phyloP scores from a whole-genome alignment of 2,888 invertebrate genomes.

The Mesorhabditis spiculigera region DNA sequence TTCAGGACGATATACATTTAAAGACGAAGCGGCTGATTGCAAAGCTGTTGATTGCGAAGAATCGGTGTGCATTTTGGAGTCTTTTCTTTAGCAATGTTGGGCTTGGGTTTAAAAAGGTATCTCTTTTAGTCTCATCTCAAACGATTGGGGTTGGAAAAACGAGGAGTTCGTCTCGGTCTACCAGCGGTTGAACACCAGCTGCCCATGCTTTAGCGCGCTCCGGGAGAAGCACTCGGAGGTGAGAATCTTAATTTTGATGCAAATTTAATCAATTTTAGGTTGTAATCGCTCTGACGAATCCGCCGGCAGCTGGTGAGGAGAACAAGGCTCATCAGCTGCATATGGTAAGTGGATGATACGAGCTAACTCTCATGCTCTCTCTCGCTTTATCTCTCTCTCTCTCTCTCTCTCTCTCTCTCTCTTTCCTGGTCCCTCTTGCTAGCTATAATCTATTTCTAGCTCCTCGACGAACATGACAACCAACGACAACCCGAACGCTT shows the following conservation, averaged over 20 bases:
- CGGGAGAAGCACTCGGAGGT: slow-evolving; percentile 7
- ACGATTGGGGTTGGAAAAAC: slow-evolving; percentile 50
- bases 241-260: too few species aligned
- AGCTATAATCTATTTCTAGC: too few species aligned
- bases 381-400: too few species aligned
- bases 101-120: too few species aligned
- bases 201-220: slow-evolving; percentile 32
- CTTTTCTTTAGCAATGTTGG: too few species aligned
- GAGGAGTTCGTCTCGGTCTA: slow-evolving; percentile 43
- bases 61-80: too few species aligned
- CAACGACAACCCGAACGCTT: slow-evolving; percentile 22
- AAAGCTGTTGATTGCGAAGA: slow-evolving; percentile 32
- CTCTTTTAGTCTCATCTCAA: slow-evolving; percentile 19
- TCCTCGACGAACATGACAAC: slow-evolving; percentile 21
- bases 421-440: too few species aligned
- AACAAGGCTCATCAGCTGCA: slow-evolving; percentile 37
- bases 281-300: neutral
- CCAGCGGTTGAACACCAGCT: slow-evolving; percentile 28
- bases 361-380: too few species aligned
- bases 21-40: slow-evolving; percentile 47
- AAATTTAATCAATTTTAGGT: neutral
- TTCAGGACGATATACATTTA: slow-evolving; percentile 54
- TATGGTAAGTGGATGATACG: slow-evolving; percentile 30
- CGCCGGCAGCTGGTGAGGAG: slow-evolving; percentile 25
- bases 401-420: too few species aligned